Evolutionary conservation across 2,113 vertebrate genomes (phyloP).

Genomic region (Thymallus thymallus): DNA sequence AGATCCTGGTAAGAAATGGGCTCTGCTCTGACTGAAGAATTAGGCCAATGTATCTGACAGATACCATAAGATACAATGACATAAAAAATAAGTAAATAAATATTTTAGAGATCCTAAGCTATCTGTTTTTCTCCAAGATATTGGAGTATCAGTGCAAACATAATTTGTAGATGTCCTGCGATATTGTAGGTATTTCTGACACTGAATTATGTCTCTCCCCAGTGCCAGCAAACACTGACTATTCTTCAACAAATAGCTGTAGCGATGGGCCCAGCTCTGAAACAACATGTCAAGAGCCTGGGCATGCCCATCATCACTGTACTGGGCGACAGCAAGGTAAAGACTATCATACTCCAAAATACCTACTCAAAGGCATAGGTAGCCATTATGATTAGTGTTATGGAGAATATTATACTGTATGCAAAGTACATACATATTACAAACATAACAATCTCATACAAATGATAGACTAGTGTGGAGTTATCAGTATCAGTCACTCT

Average conservation of each 20-base stretch:
- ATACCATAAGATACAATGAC: neutral
- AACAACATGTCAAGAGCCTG: slow-evolving; percentile 88
- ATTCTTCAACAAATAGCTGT: slow-evolving; percentile 91
- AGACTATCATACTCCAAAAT: neutral
- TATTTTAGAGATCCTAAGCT: neutral
- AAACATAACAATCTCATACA: too few relatives aligned
- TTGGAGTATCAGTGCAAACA: neutral
- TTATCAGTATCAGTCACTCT: neutral
- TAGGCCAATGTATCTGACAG: neutral
- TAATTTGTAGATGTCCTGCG: neutral
- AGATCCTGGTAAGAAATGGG: slow-evolving; percentile 84
- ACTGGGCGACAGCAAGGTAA: slow-evolving; percentile 96
- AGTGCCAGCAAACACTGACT: slow-evolving; percentile 82
- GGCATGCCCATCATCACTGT: slow-evolving; percentile 90
- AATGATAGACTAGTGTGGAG: too few relatives aligned
- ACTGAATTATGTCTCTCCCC: slow-evolving; percentile 27
- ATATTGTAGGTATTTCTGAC: neutral
- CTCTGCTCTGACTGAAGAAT: neutral
- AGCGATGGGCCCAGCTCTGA: slow-evolving; percentile 91
- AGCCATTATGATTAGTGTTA: neutral
- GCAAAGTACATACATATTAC: neutral
- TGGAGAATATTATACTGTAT: neutral
- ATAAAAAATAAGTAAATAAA: neutral
- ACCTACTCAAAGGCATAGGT: too few relatives aligned
- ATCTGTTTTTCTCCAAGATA: neutral